A percentile compares a stretch with the other conserved stretches of the same genome.
These are phyloP conservation scores for Enhydra lutris DNA, from an alignment of 2,113 vertebrate genomes.

Conservation along the genomic window DNA sequence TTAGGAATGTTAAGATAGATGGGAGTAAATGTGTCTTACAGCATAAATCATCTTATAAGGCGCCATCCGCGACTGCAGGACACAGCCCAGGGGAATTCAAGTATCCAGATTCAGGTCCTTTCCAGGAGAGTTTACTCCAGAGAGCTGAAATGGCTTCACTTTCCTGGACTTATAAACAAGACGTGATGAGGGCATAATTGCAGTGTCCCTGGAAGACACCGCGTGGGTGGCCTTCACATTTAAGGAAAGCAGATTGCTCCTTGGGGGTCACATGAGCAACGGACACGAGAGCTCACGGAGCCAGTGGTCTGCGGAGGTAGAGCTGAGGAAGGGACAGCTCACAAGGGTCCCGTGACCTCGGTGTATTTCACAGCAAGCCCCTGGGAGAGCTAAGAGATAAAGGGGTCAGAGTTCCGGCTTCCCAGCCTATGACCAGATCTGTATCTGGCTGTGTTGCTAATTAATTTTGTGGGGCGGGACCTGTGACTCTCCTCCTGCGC, in stretches of 20 bases:
- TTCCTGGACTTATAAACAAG: background rate
- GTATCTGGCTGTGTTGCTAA: too few species aligned
- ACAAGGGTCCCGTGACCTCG: fast-evolving
- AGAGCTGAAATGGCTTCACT: background rate
- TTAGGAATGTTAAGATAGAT: background rate
- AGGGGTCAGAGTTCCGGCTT: background rate
- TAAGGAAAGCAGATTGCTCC: background rate
- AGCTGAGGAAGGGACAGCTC: background rate
- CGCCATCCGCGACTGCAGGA: background rate
- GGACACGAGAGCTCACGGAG: fast-evolving
- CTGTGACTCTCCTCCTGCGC: background rate
- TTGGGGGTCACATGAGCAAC: background rate
- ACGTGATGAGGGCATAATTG: background rate
- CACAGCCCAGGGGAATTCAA: fast-evolving
- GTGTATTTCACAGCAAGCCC: background rate
- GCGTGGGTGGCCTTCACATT: fast-evolving
- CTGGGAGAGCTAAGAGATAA: background rate
- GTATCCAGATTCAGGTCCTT: background rate
- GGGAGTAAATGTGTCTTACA: background rate
- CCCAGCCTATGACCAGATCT: background rate
- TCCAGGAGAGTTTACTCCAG: too few species aligned
- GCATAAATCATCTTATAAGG: background rate
- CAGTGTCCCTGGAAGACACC: background rate
- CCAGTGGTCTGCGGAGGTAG: too few species aligned
- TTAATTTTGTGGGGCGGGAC: background rate